Base-by-base conservation (phyloP, 35 echinoderm and acorn worm species). In the Ptychodera flava region DNA sequence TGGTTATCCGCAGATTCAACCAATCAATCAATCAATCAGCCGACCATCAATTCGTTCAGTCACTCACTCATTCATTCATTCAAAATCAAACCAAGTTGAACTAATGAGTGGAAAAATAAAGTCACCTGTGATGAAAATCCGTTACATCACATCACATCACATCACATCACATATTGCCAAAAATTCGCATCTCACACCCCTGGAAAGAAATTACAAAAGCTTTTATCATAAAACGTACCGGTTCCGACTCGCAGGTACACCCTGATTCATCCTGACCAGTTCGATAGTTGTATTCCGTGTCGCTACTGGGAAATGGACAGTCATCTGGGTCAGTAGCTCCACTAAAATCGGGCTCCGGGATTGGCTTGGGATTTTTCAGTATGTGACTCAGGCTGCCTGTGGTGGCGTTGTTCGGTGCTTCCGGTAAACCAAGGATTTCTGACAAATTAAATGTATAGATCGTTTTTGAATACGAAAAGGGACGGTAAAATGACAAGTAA, bases 351-450 rank as follows among this genome's bases (percentile, higher is more conserved):
- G 45, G 45, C 22, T 6, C 45, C 22, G 45, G 45, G 6, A 94
- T 81, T 6, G 82, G 77, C 31, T 88, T 87, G 0, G 88, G 90
- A 30, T 92, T 82, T 77, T 87, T 85, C 16, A 99, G 35, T 2
- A 99, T 75, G 35, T 94, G 93, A 83, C 92, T 90, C 35, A 99
- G 93, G 33, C 92, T 93, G 34, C 96, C 96, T 12, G 52, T 29
- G 27, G 93, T 94, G 28, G 92, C 96, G 36, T 99, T 94, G 37
- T 99, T 99, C 30, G 92, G 92, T 0, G 96, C 90, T 77, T 92
- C 92, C 1, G 35, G 80, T 12, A 99, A 79, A 81, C 78, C 92
- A 6, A 99, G 22, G 14, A 99, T 83, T 80, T 99, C 96, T 99
- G 31, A n/a, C n/a, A n/a, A n/a, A n/a, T n/a, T n/a, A n/a, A n/a